Conservation (phyloP, 2,888 invertebrate genomes). For the Chaitophorus viminalis region DNA sequence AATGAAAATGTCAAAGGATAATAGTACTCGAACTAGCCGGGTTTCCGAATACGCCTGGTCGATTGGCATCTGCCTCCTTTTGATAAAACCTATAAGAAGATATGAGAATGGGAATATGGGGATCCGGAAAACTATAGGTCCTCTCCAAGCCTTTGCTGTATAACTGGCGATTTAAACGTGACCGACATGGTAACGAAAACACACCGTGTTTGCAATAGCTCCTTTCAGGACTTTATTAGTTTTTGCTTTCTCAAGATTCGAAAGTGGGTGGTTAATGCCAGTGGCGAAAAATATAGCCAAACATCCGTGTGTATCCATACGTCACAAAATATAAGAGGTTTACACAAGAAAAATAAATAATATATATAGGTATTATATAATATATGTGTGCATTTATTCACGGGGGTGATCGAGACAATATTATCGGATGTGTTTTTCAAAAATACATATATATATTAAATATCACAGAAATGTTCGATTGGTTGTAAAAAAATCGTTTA, state of each 20-base stretch:
- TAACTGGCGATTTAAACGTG: conserved; percentile 28
- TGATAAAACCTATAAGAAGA: conserved; percentile 1
- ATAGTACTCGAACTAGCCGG: not conserved
- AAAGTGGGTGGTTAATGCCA: not conserved
- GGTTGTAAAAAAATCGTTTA: not conserved
- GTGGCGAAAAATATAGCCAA: not conserved
- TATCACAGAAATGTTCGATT: not conserved
- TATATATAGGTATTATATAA: not conserved
- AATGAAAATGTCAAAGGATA: conserved; percentile 33
- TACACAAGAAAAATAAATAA: not conserved
- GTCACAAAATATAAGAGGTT: not conserved
- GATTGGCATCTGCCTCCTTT: conserved; percentile 17
- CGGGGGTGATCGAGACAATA: not conserved
- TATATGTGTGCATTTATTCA: not conserved
- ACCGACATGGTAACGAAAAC: conserved; percentile 41
- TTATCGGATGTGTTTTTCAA: not conserved
- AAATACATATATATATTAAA: not conserved
- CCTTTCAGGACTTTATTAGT: conserved; percentile 36
- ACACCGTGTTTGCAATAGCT: conserved; percentile 5
- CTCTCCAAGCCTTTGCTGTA: not conserved
- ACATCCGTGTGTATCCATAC: not conserved
- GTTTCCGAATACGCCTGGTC: not conserved
- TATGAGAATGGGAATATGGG: not conserved
- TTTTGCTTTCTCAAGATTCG: conserved; percentile 19
- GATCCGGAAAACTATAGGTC: not conserved